These are phyloP conservation scores for Tapera naevia DNA, from an alignment of 2,797 vertebrate species.

Conservation along the genomic window DNA sequence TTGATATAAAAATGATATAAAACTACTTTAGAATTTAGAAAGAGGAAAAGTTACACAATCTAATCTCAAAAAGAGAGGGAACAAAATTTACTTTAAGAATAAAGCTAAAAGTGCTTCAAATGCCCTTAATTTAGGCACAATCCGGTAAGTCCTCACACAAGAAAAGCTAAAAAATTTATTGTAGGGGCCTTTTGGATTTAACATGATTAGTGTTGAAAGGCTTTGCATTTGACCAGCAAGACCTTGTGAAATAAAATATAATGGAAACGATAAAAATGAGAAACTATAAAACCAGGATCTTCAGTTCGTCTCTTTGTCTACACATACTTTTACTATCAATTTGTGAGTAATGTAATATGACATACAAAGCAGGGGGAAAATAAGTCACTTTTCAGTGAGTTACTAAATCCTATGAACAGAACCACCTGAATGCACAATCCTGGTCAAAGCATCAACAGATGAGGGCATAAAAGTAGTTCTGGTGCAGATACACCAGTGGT, in stretches of 20 bases:
- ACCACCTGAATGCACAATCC: neutral
- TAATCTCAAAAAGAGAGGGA: neutral
- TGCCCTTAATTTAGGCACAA: neutral
- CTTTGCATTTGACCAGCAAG: neutral
- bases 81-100: neutral
- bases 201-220: neutral
- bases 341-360: neutral
- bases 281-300: neutral
- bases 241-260: neutral
- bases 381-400: neutral
- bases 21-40: neutral
- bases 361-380: neutral
- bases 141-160: neutral
- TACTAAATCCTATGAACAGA: neutral
- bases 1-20: neutral
- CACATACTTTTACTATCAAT: neutral
- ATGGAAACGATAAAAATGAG: neutral
- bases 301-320: neutral
- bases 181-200: too few relatives aligned
- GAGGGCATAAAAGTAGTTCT: neutral
- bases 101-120: neutral
- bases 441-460: neutral
- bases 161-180: neutral
- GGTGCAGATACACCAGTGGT: neutral
- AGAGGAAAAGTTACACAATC: neutral